Base-by-base conservation (phyloP, 2,113 vertebrate genomes). In the Picathartes gymnocephalus region DNA sequence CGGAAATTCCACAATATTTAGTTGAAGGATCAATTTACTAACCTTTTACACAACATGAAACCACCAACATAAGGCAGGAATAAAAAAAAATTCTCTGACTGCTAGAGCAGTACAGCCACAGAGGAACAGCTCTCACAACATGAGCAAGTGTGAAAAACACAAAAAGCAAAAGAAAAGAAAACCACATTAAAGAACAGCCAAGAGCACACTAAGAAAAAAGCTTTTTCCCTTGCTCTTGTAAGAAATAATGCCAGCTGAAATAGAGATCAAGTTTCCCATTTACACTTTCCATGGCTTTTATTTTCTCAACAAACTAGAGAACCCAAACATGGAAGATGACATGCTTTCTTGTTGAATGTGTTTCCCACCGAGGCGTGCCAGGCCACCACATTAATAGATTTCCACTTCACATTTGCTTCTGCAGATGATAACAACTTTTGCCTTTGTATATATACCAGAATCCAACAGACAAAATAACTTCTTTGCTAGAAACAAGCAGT, bases 161-260 rank as follows among this genome's bases (percentile, higher is more conserved):
- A 74, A 80, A 72, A 61, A 80, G 12, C 22, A 24, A 53, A 37
- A 54, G 45, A 45, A 69, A 91, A 44, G 30, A 87, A 69, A 87
- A 68, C 12, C 65, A 82, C 69, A 48, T 62, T 66, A 79, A 95
- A 96, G 54, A 74, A 31, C 22, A 60, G 70, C n/a, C 72, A 90
- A 60, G 7, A 76, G 47, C n/a, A 73, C 13, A 81, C 40, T 17
- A 73, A 61, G 85, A 65, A 81, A 81, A 81, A 85, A 93, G 24
- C 5, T 16, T 85, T 85, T 91, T 93, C 42, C n/a, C 31, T 58
- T 89, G 45, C 23, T 80, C 45, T 69, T 42, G 21, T 79, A 88
- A 86, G 88, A 90, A 91, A 87, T 74, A 93, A 92, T 40, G 33
- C 48, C 81, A 92, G 65, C 78, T 92, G 60, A 86, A 97, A 91